Evolutionary conservation across 1,140 invertebrate genomes (phyloP).

Genomic region (Yoshiicerus persimilis): DNA sequence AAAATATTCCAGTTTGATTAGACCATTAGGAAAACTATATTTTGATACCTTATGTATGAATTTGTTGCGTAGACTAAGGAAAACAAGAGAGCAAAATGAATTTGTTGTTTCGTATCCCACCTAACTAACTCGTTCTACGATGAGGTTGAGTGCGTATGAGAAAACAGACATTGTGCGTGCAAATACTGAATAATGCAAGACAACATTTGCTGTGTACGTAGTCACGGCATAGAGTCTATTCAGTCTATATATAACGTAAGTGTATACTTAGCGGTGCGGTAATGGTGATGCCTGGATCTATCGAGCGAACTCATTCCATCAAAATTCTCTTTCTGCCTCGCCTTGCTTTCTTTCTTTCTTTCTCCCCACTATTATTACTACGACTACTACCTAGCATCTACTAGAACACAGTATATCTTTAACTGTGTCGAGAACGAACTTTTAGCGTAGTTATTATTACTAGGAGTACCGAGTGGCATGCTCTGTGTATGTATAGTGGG

Average conservation of each 20-base stretch:
- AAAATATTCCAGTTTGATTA: no score
- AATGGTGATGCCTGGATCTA: not conserved
- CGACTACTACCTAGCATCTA: not conserved
- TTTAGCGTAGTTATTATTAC: not conserved
- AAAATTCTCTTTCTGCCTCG: constrained; percentile 1
- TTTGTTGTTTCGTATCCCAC: no score
- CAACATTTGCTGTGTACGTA: not conserved
- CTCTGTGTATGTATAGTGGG: no score
- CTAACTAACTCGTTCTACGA: no score
- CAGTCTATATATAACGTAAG: not conserved
- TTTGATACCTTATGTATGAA: no score
- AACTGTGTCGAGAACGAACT: not conserved
- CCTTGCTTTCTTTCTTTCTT: not conserved
- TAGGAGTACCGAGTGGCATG: not conserved
- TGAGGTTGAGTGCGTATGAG: not conserved
- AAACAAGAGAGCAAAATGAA: no score
- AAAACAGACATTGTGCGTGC: not conserved
- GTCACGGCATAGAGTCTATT: no score
- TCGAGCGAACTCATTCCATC: not conserved
- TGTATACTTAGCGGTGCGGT: not conserved
- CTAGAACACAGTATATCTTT: not conserved
- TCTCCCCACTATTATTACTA: not conserved
- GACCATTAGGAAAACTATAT: no score
- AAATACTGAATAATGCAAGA: not conserved
- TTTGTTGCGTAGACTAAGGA: no score